Conservation (phyloP, 2,797 vertebrate species). For the Aulostomus chinensis region DNA sequence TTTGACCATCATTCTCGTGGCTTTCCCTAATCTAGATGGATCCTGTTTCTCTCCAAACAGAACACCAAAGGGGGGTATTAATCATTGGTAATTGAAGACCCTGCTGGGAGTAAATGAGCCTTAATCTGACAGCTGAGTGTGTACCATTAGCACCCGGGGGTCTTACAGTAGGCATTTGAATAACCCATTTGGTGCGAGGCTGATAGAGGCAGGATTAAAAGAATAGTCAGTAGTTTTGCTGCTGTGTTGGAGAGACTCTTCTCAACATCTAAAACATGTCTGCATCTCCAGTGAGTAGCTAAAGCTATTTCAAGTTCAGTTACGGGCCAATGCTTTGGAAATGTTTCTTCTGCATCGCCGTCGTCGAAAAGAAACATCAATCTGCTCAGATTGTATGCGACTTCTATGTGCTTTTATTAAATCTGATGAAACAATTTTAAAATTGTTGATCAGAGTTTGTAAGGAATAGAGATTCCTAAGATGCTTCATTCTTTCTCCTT, state of each 20-base stretch:
- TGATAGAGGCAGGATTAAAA: slow-evolving; percentile 50
- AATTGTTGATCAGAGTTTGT: slow-evolving; percentile 16
- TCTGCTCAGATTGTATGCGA: too few species aligned
- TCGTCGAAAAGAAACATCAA: too few species aligned
- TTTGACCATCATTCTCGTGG: too few species aligned
- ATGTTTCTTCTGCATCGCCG: too few species aligned
- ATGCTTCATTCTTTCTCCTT: slow-evolving; percentile 3
- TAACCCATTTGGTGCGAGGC: slow-evolving; percentile 29
- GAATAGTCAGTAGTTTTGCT: slow-evolving; percentile 19
- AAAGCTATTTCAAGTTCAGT: background rate
- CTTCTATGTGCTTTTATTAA: slow-evolving; percentile 3
- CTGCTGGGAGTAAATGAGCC: slow-evolving; percentile 78
- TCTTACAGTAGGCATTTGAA: slow-evolving; percentile 38
- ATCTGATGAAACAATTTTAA: slow-evolving; percentile 7
- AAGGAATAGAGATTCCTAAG: slow-evolving; percentile 13
- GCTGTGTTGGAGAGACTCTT: background rate
- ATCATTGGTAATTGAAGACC: slow-evolving; percentile 79
- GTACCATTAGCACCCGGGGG: slow-evolving; percentile 61
- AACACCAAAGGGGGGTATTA: slow-evolving; percentile 71
- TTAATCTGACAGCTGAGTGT: slow-evolving; percentile 76
- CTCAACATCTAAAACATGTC: background rate
- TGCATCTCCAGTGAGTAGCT: too few species aligned
- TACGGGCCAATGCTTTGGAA: slow-evolving; percentile 11
- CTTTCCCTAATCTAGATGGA: slow-evolving; percentile 42
- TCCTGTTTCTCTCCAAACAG: slow-evolving; percentile 53